These are phyloP conservation scores for Sturnira hondurensis DNA, from an alignment of 2,113 vertebrate genomes.

Conservation along the genomic window DNA sequence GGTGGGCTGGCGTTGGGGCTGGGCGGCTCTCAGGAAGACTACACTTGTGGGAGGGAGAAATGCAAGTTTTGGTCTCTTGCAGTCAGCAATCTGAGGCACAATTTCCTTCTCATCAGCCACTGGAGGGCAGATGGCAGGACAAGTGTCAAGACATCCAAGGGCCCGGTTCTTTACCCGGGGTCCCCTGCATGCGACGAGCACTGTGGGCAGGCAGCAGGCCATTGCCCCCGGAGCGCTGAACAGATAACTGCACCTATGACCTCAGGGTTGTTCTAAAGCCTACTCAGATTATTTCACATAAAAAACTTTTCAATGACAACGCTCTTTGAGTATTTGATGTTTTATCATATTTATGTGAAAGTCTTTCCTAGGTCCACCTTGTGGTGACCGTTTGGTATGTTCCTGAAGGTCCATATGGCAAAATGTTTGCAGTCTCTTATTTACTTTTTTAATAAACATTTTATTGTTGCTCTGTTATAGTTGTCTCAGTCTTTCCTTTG, in stretches of 20 bases:
- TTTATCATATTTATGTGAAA: background rate
- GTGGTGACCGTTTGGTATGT: background rate
- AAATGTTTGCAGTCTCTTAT: background rate
- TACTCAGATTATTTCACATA: background rate
- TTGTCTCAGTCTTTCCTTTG: too few relatives aligned
- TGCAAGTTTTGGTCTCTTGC: too few relatives aligned
- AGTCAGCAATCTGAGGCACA: too few relatives aligned
- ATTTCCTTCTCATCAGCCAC: background rate
- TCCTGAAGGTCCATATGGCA: background rate
- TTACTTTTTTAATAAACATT: too few relatives aligned
- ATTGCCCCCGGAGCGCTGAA: rapidly evolving
- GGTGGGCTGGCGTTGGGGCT: background rate
- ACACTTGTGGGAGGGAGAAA: background rate
- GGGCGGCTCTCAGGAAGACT: rapidly evolving
- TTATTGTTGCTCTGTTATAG: too few relatives aligned
- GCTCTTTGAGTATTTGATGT: background rate
- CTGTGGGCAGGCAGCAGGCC: too few relatives aligned
- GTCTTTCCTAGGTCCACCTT: background rate
- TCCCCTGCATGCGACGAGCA: too few relatives aligned
- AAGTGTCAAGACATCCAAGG: too few relatives aligned
- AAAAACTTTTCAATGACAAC: background rate
- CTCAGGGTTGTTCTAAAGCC: background rate
- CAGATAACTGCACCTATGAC: background rate
- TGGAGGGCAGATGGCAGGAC: too few relatives aligned
- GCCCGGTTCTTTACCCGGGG: background rate